phyloP scores from a whole-genome alignment of 2,113 vertebrate species.

The Cephalopholis sonnerati region DNA sequence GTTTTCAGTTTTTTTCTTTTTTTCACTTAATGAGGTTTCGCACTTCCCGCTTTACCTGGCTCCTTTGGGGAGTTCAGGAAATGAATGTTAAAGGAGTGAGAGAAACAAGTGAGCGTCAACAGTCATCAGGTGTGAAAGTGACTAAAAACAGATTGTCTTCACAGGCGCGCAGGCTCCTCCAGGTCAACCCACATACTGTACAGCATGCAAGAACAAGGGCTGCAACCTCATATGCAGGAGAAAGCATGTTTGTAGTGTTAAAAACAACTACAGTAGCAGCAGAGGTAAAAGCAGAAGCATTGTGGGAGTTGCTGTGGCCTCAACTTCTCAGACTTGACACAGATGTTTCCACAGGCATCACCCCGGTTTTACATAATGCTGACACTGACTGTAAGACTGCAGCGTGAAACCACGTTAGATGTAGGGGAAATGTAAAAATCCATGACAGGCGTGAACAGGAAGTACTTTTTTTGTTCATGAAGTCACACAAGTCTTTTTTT shows the following conservation, averaged over 20 bases:
- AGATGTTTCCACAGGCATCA: conserved; percentile 47
- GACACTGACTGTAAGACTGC: not conserved
- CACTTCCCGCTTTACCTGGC: conserved; percentile 47
- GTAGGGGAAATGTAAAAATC: not conserved
- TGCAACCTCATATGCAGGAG: conserved; percentile 41
- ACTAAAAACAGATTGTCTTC: conserved; percentile 71
- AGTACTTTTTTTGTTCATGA: not conserved
- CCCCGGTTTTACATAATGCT: conserved; percentile 20
- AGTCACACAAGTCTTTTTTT: too few species aligned
- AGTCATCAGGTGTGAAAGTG: conserved; percentile 66
- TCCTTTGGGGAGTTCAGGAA: conserved; percentile 37
- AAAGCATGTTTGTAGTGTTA: conserved; percentile 33
- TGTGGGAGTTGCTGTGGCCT: conserved; percentile 63
- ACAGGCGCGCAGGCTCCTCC: conserved; percentile 29
- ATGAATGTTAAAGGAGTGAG: conserved; percentile 47
- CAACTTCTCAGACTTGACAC: conserved; percentile 26
- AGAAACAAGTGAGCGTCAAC: conserved; percentile 50
- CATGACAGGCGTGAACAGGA: conserved; percentile 4
- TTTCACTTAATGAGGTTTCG: conserved; percentile 52
- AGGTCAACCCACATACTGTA: conserved; percentile 63
- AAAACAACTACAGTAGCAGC: conserved; percentile 48
- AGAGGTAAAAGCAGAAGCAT: conserved; percentile 66
- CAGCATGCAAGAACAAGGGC: conserved; percentile 34
- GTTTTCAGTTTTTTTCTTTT: not conserved
- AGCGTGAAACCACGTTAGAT: not conserved